Conservation (phyloP, 2,888 invertebrate species). For the Epistrophe grossulariae region DNA sequence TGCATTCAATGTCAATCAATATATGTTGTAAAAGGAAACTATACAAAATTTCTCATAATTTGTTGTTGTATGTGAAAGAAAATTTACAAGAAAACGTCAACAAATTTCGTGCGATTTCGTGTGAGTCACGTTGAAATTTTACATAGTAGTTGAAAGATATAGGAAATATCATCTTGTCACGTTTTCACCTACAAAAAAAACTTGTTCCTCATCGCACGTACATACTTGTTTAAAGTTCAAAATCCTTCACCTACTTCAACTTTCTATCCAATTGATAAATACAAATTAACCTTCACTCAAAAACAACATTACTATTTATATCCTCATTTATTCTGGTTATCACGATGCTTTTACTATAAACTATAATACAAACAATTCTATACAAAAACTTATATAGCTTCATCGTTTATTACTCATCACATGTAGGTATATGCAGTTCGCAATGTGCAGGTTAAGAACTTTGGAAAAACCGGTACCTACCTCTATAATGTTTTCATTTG, state of each 20-base stretch:
- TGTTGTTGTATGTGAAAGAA: no score
- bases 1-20: no score
- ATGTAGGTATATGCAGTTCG: neutral
- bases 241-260: constrained; percentile 22
- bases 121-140: no score
- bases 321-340: constrained; percentile 9
- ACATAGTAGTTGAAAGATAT: no score
- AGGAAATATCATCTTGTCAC: no score
- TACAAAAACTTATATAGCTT: neutral
- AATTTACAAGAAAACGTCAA: no score
- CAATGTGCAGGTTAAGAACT: neutral
- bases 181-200: neutral
- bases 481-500: neutral
- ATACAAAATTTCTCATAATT: no score
- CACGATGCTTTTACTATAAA: constrained; percentile 12
- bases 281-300: constrained; percentile 2
- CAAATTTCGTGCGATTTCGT: no score
- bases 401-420: neutral
- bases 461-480: constrained; percentile 10
- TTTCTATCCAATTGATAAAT: neutral
- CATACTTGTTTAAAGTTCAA: neutral
- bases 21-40: no score
- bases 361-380: neutral
- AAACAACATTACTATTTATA: constrained; percentile 2
- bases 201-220: neutral